phyloP scores from a whole-genome alignment of 30 jellyfish, hydroid and myxozoan species.

The Aurelia aurita region DNA sequence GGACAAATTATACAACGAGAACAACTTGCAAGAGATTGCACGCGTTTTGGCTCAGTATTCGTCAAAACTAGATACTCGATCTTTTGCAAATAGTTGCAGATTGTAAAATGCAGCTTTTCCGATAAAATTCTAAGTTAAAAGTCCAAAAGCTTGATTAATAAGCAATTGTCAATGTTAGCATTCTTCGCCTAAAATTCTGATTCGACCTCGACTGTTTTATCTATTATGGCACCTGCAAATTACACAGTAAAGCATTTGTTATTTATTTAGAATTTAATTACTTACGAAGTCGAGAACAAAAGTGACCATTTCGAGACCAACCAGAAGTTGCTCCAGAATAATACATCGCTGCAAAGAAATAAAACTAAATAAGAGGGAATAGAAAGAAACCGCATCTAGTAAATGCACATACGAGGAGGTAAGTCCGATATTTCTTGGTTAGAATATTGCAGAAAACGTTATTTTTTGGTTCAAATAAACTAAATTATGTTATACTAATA shows the following conservation, averaged over 20 bases:
- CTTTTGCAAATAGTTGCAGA: not conserved
- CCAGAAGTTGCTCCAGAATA: conserved; percentile 73
- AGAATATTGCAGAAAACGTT: too few species aligned
- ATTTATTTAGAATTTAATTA: not conserved
- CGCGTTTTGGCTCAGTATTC: not conserved
- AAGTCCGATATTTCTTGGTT: too few species aligned
- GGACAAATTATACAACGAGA: not conserved
- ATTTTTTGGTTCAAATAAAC: too few species aligned
- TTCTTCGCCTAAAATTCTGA: too few species aligned
- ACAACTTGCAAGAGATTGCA: not conserved
- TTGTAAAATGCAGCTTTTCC: not conserved
- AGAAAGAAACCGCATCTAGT: too few species aligned
- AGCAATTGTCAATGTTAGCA: too few species aligned
- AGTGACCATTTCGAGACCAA: conserved; percentile 86
- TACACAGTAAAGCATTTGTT: not conserved
- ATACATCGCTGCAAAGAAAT: conserved; percentile 69
- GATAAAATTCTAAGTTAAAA: not conserved
- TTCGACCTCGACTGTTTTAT: too few species aligned
- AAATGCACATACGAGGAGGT: too few species aligned
- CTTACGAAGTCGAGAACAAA: conserved; percentile 87
- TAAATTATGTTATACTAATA: too few species aligned
- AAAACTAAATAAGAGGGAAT: too few species aligned
- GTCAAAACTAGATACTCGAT: not conserved
- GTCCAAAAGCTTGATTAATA: not conserved
- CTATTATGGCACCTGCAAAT: too few species aligned